A percentile compares a stretch with the other conserved stretches of the same genome.
Evolutionary conservation across 1,140 invertebrate species (phyloP).

Genomic region (Cotesia typhae): DNA sequence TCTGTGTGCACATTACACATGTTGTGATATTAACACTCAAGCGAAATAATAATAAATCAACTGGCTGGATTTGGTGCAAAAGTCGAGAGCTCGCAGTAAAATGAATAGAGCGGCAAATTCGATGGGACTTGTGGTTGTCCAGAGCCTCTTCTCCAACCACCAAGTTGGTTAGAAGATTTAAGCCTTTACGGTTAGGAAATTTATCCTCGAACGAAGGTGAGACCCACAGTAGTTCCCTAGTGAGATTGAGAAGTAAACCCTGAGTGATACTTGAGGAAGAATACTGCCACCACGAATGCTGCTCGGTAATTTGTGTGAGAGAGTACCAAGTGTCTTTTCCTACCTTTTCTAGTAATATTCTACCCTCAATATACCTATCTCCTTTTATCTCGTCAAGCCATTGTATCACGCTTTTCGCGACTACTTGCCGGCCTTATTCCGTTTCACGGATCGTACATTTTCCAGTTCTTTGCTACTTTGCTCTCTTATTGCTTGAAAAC

Average conservation of each 20-base stretch:
- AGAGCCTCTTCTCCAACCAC: slow-evolving; percentile 19
- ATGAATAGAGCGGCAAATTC: slow-evolving; percentile 18
- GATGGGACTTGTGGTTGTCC: slow-evolving; percentile 27
- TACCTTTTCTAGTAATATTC: slow-evolving; percentile 11
- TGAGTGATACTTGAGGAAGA: slow-evolving; percentile 51
- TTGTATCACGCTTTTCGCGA: slow-evolving; percentile 33
- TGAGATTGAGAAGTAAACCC: slow-evolving; percentile 38
- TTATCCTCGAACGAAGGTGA: slow-evolving; percentile 40
- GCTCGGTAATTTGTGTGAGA: slow-evolving; percentile 56
- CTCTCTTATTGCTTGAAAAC: not conserved
- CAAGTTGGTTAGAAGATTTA: slow-evolving; percentile 39
- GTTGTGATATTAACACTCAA: not conserved
- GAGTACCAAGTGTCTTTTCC: slow-evolving; percentile 46
- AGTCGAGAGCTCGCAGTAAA: not conserved
- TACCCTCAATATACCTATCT: slow-evolving; percentile 32
- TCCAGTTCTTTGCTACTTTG: slow-evolving; percentile 3
- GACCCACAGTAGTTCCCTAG: slow-evolving; percentile 9
- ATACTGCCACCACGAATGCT: slow-evolving; percentile 26
- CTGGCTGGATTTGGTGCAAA: not conserved
- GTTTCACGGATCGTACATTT: slow-evolving; percentile 19
- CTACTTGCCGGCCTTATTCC: slow-evolving; percentile 23
- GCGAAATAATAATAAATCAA: not conserved
- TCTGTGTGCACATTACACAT: no score
- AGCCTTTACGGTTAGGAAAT: slow-evolving; percentile 42
- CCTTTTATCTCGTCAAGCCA: slow-evolving; percentile 32